These are phyloP conservation scores for Aurelia aurita DNA, from an alignment of 30 jellyfish, hydroid and myxozoan genomes.

Conservation along the genomic window DNA sequence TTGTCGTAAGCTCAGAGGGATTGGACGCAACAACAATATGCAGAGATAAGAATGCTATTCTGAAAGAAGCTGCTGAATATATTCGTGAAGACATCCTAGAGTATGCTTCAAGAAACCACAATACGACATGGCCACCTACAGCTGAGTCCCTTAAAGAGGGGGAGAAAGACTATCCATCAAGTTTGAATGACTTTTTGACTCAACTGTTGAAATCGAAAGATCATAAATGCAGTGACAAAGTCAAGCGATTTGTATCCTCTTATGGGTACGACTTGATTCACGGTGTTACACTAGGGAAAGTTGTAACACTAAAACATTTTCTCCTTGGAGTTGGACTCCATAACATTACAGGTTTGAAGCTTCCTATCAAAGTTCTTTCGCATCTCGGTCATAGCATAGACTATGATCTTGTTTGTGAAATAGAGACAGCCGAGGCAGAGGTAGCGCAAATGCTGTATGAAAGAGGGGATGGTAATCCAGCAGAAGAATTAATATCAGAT, in stretches of 20 bases:
- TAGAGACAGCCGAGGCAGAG: constrained; percentile 50
- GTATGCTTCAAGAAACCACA: not conserved
- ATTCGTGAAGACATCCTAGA: constrained; percentile 40
- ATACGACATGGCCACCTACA: constrained; percentile 49
- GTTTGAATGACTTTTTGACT: not conserved
- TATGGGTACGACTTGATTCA: constrained; percentile 36
- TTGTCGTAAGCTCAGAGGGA: constrained; percentile 14
- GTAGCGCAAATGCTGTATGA: constrained; percentile 3
- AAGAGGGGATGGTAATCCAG: not conserved
- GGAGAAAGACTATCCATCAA: constrained; percentile 16
- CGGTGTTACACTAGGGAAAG: constrained; percentile 51
- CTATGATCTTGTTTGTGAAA: constrained; percentile 50
- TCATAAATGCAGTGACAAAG: constrained; percentile 6
- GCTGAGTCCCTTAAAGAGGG: not conserved
- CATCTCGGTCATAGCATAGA: constrained; percentile 58
- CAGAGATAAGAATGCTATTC: not conserved
- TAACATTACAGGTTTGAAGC: constrained; percentile 53
- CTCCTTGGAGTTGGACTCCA: constrained; percentile 63
- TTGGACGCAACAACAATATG: not conserved
- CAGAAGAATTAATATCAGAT: not conserved
- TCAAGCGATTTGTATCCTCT: constrained; percentile 18
- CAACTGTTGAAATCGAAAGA: constrained; percentile 1
- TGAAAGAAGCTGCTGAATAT: constrained; percentile 41
- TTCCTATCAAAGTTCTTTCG: constrained; percentile 4
- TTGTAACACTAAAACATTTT: constrained; percentile 46